Percentiles rank a stretch among this genome's conserved stretches.
phyloP scores from a whole-genome alignment of 2,113 vertebrate species.

The Forbesichthys agassizii region DNA sequence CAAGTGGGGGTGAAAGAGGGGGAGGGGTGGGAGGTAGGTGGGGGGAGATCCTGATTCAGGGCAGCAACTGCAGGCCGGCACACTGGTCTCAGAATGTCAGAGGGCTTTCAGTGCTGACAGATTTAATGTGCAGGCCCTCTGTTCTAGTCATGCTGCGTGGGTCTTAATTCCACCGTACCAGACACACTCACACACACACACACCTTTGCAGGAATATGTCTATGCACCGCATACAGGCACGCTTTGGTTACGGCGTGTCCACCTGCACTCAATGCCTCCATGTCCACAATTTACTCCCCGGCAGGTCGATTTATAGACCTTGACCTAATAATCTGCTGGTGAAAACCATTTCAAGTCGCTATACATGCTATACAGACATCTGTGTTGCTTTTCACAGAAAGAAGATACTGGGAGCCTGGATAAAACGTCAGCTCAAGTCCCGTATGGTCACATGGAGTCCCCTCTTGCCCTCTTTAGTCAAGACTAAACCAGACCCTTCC shows the following conservation, averaged over 20 bases:
- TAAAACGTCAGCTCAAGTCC: background rate
- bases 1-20: constrained; percentile 49
- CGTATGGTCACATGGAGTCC: background rate
- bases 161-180: constrained; percentile 10
- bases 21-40: background rate
- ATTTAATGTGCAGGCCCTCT: constrained; percentile 50
- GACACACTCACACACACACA: constrained; percentile 9
- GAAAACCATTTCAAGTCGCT: constrained; percentile 24
- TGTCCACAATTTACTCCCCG: constrained; percentile 22
- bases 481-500: constrained; percentile 20
- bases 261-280: constrained; percentile 33
- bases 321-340: constrained; percentile 38
- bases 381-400: background rate
- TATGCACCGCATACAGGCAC: constrained; percentile 4
- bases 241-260: constrained; percentile 32
- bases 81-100: constrained; percentile 61
- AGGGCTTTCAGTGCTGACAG: constrained; percentile 56
- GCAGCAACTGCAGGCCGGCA: constrained; percentile 66
- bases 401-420: background rate
- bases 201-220: background rate
- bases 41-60: constrained; percentile 50
- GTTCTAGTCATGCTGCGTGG: constrained; percentile 28
- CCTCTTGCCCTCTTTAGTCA: constrained; percentile 1
- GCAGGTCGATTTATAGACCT: constrained; percentile 28
- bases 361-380: background rate